These are phyloP conservation scores for Drosophila histrio DNA, from an alignment of 2,888 invertebrate genomes.

Conservation along the genomic window DNA sequence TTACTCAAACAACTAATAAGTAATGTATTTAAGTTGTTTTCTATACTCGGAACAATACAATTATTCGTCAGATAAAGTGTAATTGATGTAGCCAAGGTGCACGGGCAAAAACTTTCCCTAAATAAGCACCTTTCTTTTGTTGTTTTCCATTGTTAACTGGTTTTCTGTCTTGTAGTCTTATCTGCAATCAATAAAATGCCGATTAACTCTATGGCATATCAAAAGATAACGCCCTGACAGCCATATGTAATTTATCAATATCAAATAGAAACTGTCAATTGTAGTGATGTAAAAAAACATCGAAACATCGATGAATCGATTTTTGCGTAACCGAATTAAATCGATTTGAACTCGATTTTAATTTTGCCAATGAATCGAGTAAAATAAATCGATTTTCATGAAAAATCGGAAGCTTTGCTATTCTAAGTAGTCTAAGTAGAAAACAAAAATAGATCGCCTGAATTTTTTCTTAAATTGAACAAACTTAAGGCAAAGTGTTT, in stretches of 20 bases:
- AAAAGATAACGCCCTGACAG: constrained; percentile 39
- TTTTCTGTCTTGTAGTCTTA: constrained; percentile 15
- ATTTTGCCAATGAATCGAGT: too few species aligned
- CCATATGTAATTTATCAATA: constrained; percentile 39
- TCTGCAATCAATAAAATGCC: constrained; percentile 42
- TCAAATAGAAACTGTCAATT: constrained; percentile 13
- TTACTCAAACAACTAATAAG: constrained; percentile 12
- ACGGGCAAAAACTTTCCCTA: constrained; percentile 26
- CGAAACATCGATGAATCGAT: too few species aligned
- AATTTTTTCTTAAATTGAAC: too few species aligned
- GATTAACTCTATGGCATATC: constrained; percentile 26
- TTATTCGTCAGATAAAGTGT: constrained; percentile 13
- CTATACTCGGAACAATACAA: constrained; percentile 7
- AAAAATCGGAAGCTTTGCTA: too few species aligned
- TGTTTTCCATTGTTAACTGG: constrained; percentile 18
- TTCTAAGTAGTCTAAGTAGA: too few species aligned
- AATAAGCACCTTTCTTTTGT: constrained; percentile 20
- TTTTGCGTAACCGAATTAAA: too few species aligned
- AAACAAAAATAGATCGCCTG: too few species aligned
- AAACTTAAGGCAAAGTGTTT: too few species aligned
- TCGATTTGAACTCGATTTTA: too few species aligned
- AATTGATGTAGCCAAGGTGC: constrained; percentile 23
- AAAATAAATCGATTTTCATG: too few species aligned
- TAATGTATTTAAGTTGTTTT: constrained; percentile 3
- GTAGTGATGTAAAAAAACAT: too few species aligned